Evolutionary conservation across 2,797 vertebrate species (phyloP), one percentile per base, ranked within the genome.

Genomic region (Chelidonichthys spinosus): DNA sequence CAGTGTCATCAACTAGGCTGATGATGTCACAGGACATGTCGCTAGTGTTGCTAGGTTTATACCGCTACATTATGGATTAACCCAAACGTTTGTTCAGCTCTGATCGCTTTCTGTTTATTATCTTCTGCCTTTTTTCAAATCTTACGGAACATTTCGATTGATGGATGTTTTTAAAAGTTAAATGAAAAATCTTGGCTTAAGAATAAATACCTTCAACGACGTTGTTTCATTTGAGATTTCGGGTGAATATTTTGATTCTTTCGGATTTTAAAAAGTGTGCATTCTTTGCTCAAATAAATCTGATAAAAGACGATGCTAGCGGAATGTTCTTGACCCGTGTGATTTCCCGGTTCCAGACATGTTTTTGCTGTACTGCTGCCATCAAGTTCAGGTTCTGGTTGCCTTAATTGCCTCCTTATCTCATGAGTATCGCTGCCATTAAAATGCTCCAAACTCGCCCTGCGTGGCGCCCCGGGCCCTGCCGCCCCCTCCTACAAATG

Each of bases 401-500:
- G 66, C 35, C 33, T 58, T 11, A 36, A 47, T 17, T 35, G 15
- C 53, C 62, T 42, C 2, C 46, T 63, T 42, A 66, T 68, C 36
- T 49, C 50, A 47, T 36, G 63, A 60, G 67, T 10, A 67, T 70
- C 43, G 37, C 18, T 36, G 72, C 56, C 66, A 67, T 82, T 39
- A 60, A 85, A 82, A 79, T 54, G 61, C 74, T 54, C 35, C 75
- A 11, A 14, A 81, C 78, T 84, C 84, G 63, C 73, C 83, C 72
- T 40, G 69, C 80, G 25, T 71, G 83, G 69, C 77, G 85, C 73
- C 77, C 77, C 63, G 39, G 72, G 64, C 63, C 86, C 79, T 69
- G 55, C 76, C 25, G 83, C 76, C 87, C 84, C 89, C 86, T 85
- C 90, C 87, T 82, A 77, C 82, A 80, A 87, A 85, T 85, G 89